These are phyloP conservation scores for Pyxicephalus adspersus DNA, from an alignment of 2,113 vertebrate species.

Conservation along the genomic window DNA sequence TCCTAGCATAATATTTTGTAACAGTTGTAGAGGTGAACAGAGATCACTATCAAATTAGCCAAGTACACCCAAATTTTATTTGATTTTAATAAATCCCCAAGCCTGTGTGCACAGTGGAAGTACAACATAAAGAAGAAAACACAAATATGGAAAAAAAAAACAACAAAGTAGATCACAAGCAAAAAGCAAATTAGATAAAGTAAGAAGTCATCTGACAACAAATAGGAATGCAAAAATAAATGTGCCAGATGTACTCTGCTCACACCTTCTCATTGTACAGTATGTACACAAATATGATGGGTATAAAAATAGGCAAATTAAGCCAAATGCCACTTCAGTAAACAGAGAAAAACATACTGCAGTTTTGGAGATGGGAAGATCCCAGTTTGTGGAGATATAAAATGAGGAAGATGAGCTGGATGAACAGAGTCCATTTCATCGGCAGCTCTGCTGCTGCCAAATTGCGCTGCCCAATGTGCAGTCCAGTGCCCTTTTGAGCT, in stretches of 20 bases:
- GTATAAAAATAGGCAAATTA: neutral
- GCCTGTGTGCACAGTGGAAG: neutral
- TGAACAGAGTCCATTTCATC: neutral
- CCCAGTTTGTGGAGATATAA: neutral
- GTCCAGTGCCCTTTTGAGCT: too few relatives aligned
- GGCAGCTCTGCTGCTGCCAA: neutral
- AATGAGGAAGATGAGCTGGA: neutral
- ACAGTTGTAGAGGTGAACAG: too few relatives aligned
- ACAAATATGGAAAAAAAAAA: neutral
- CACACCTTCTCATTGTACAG: neutral
- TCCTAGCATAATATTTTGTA: too few relatives aligned
- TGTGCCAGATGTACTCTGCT: neutral
- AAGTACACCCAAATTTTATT: too few relatives aligned
- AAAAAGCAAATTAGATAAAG: neutral
- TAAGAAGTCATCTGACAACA: slow-evolving; percentile 8
- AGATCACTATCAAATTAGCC: too few relatives aligned
- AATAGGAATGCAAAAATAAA: neutral
- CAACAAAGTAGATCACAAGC: neutral
- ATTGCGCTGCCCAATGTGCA: neutral
- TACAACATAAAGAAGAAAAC: neutral
- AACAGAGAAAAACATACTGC: neutral
- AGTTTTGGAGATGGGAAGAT: neutral
- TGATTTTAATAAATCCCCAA: too few relatives aligned
- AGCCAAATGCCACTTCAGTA: neutral
- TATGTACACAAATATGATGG: neutral